phyloP scores from a whole-genome alignment of 1,140 invertebrate species.

The Diorhabda sublineata region DNA sequence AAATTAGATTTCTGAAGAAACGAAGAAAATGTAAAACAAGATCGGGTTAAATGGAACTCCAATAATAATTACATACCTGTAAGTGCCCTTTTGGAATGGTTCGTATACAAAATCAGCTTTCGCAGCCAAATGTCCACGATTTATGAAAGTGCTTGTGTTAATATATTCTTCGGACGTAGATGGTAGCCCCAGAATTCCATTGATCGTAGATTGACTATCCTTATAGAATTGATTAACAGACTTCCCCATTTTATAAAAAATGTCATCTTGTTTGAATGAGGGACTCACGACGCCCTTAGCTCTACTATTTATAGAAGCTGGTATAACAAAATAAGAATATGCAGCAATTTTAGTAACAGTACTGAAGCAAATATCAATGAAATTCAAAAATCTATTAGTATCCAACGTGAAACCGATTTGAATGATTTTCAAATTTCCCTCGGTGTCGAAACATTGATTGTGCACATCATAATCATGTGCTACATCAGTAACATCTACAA shows the following conservation, averaged over 20 bases:
- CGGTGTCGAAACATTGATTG: not conserved
- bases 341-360: not conserved
- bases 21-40: too few species aligned
- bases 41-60: too few species aligned
- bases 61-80: slow-evolving; percentile 52
- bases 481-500: not conserved
- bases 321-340: not conserved
- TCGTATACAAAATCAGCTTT: slow-evolving; percentile 61
- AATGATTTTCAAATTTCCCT: not conserved
- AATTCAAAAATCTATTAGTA: not conserved
- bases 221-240: not conserved
- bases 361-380: not conserved
- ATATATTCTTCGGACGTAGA: slow-evolving; percentile 37
- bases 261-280: not conserved
- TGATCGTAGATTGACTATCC: slow-evolving; percentile 24
- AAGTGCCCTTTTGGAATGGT: slow-evolving; percentile 58
- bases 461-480: not conserved
- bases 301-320: not conserved
- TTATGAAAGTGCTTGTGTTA: slow-evolving; percentile 42
- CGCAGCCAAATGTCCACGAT: slow-evolving; percentile 61
- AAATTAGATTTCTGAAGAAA: too few species aligned
- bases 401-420: not conserved
- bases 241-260: not conserved
- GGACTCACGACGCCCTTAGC: not conserved
- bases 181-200: slow-evolving; percentile 35